Conservation (phyloP, 2,888 invertebrate species). For the Microctonus brassicae region DNA sequence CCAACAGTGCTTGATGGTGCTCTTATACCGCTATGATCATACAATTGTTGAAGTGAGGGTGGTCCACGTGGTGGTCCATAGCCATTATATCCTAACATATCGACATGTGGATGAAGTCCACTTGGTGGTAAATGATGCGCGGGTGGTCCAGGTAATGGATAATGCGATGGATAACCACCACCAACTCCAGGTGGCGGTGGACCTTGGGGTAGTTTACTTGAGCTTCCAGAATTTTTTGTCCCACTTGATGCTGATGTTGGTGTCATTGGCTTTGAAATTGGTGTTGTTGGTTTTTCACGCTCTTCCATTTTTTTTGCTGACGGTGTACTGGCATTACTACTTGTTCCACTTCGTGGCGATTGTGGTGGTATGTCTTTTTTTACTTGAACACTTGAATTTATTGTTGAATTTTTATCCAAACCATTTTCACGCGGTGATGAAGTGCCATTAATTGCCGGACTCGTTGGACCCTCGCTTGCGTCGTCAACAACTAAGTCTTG, state of each 20-base stretch:
- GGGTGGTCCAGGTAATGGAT: constrained; percentile 72
- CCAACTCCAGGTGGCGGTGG: constrained; percentile 70
- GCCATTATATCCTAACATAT: constrained; percentile 76
- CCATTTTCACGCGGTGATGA: constrained; percentile 90
- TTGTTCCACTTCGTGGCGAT: constrained; percentile 82
- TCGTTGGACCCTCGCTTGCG: constrained; percentile 92
- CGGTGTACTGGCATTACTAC: constrained; percentile 89
- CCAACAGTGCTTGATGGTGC: constrained; percentile 76
- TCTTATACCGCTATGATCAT: constrained; percentile 77
- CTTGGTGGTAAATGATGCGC: constrained; percentile 75
- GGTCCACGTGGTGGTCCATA: constrained; percentile 75
- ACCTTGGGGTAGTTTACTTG: constrained; percentile 66
- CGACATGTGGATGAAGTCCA: constrained; percentile 74
- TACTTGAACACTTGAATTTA: constrained; percentile 65
- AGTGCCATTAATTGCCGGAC: constrained; percentile 84
- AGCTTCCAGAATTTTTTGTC: constrained; percentile 61
- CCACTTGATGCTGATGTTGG: constrained; percentile 77
- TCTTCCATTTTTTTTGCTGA: constrained; percentile 85
- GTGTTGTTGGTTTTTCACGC: constrained; percentile 88
- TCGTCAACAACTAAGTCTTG: constrained; percentile 96
- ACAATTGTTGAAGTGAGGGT: constrained; percentile 72
- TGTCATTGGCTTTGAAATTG: constrained; percentile 90
- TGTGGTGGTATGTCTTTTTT: constrained; percentile 63
- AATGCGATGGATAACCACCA: constrained; percentile 65
- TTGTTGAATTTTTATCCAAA: constrained; percentile 77